These are phyloP conservation scores for Orius insidiosus DNA, from an alignment of 1,140 invertebrate species.

Conservation along the genomic window DNA sequence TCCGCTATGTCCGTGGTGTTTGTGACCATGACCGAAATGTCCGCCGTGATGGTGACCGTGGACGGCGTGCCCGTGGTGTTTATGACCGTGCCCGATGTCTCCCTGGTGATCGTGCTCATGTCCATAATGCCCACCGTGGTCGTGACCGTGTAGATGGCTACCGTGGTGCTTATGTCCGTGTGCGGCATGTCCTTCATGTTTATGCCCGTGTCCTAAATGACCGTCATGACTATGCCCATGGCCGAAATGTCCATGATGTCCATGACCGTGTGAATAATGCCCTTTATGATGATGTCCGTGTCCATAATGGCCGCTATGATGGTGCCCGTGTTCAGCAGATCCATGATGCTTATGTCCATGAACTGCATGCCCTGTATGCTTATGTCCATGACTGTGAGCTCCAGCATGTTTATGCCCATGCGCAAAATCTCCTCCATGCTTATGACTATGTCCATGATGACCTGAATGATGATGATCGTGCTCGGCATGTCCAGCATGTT, in stretches of 20 bases:
- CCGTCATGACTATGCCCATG: conserved; percentile 16
- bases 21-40: conserved; percentile 5
- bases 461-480: conserved; percentile 14
- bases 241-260: conserved; percentile 7
- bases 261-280: conserved; percentile 13
- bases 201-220: conserved; percentile 15
- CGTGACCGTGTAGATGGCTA: conserved; percentile 4
- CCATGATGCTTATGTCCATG: conserved; percentile 16
- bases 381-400: conserved; percentile 12
- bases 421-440: conserved; percentile 5
- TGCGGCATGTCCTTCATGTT: conserved; percentile 12
- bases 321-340: conserved; percentile 13
- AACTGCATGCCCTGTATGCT: conserved; percentile 14
- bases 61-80: conserved; percentile 1
- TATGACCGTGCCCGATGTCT: conserved; percentile 6
- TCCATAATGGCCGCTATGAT: conserved; percentile 14
- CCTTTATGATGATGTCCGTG: conserved; percentile 14
- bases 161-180: conserved; percentile 11
- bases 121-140: conserved; percentile 13
- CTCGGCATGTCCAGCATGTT: conserved; percentile 9
- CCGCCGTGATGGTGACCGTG: conserved; percentile 11
- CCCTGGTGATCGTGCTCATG: conserved; percentile 15
- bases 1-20: conserved; percentile 12
- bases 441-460: conserved; percentile 14
- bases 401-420: conserved; percentile 4